phyloP scores from a whole-genome alignment of 2,888 invertebrate genomes.

The Eueremaeus valkanovi region DNA sequence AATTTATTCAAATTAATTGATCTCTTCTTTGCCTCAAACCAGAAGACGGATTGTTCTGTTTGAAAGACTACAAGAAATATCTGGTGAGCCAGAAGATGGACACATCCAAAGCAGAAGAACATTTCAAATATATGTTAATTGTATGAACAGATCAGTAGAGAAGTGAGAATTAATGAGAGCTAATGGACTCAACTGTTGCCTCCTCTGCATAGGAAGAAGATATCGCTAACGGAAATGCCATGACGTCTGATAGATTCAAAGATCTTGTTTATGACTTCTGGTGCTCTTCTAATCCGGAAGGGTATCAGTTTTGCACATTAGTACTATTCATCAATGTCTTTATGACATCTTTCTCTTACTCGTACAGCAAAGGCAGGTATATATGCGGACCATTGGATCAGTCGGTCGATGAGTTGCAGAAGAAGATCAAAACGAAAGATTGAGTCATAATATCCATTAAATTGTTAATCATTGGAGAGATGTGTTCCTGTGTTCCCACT shows the following conservation, averaged over 20 bases:
- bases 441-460: slow-evolving; percentile 7
- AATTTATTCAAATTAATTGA: slow-evolving; percentile 23
- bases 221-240: slow-evolving; percentile 47
- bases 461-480: slow-evolving; percentile 24
- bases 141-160: slow-evolving; percentile 41
- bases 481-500: background rate
- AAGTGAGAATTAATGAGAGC: background rate
- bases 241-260: slow-evolving; percentile 49
- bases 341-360: background rate
- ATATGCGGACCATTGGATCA: slow-evolving; percentile 49
- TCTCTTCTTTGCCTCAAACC: slow-evolving; percentile 21
- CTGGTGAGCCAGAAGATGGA: slow-evolving; percentile 48
- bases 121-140: slow-evolving; percentile 49
- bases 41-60: slow-evolving; percentile 50
- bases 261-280: slow-evolving; percentile 49
- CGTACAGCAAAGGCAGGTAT: slow-evolving; percentile 48
- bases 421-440: slow-evolving; percentile 33
- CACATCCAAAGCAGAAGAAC: slow-evolving; percentile 48
- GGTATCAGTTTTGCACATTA: slow-evolving; percentile 34
- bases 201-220: slow-evolving; percentile 48
- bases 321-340: slow-evolving; percentile 18
- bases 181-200: background rate
- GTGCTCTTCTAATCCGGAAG: slow-evolving; percentile 47
- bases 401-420: slow-evolving; percentile 44
- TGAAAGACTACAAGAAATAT: slow-evolving; percentile 50